phyloP scores from a whole-genome alignment of 2,888 invertebrate genomes.

The Charanyca ferruginea region DNA sequence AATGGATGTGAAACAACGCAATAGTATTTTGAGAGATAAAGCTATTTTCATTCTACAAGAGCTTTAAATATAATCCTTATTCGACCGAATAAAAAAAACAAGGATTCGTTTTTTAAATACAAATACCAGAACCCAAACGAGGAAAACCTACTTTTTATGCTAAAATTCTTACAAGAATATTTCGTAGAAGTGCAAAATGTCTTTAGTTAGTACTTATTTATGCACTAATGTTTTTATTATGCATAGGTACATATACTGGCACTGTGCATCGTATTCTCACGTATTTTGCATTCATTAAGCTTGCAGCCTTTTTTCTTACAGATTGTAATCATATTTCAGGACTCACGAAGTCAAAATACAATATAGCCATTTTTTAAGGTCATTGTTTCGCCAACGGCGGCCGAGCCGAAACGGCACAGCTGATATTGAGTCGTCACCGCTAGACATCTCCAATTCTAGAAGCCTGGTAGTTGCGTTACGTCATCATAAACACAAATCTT shows the following conservation, averaged over 20 bases:
- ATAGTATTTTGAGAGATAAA: neutral
- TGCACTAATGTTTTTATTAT: slow-evolving; percentile 25
- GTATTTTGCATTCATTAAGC: slow-evolving; percentile 20
- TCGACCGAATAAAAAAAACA: neutral
- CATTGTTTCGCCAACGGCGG: too few species aligned
- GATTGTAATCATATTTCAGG: slow-evolving; percentile 33
- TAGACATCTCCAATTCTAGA: too few species aligned
- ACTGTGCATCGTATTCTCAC: slow-evolving; percentile 43
- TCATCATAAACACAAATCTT: too few species aligned
- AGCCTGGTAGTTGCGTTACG: too few species aligned
- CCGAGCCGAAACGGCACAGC: too few species aligned
- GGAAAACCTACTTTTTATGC: slow-evolving; percentile 39
- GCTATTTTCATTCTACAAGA: neutral
- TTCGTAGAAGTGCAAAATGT: slow-evolving; percentile 31
- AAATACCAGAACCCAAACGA: slow-evolving; percentile 5
- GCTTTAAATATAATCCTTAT: neutral
- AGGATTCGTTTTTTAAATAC: neutral
- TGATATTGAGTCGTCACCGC: too few species aligned
- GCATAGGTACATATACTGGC: slow-evolving; percentile 8
- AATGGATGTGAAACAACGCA: too few species aligned
- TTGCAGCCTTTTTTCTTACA: slow-evolving; percentile 1
- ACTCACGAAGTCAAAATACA: slow-evolving; percentile 10
- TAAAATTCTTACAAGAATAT: slow-evolving; percentile 28
- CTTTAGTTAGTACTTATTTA: slow-evolving; percentile 1
- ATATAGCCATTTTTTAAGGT: neutral